Conservation (phyloP, 2,797 vertebrate genomes). For the Oryzias dopingdopingensis region DNA sequence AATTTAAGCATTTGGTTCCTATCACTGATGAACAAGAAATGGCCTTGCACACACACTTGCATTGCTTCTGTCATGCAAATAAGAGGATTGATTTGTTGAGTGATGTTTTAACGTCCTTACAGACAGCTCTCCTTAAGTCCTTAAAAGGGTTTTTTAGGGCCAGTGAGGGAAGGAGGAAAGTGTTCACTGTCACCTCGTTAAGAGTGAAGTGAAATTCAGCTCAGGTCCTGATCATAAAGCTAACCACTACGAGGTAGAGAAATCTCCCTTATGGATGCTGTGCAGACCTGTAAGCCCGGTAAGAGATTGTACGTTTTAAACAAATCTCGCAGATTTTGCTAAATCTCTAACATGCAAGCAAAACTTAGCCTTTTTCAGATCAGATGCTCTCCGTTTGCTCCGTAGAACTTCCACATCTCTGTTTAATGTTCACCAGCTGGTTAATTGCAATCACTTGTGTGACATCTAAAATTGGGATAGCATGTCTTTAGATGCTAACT, state of each 20-base stretch:
- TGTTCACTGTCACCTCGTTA: slow-evolving; percentile 71
- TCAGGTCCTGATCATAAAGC: slow-evolving; percentile 68
- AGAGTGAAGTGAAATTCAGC: slow-evolving; percentile 67
- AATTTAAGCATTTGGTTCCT: slow-evolving; percentile 51
- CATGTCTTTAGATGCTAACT: slow-evolving; percentile 25
- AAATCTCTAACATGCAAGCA: slow-evolving; percentile 17
- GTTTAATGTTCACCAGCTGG: slow-evolving; percentile 59
- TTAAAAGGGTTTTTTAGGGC: slow-evolving; percentile 77
- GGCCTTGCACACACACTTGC: slow-evolving; percentile 5
- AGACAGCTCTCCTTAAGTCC: slow-evolving; percentile 71
- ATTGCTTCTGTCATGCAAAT: slow-evolving; percentile 68
- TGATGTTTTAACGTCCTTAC: slow-evolving; percentile 75
- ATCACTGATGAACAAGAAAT: slow-evolving; percentile 8
- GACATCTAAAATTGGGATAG: slow-evolving; percentile 31
- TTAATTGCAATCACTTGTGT: slow-evolving; percentile 54
- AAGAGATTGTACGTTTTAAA: not conserved
- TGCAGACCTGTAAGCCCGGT: slow-evolving; percentile 19
- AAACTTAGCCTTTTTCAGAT: slow-evolving; percentile 24
- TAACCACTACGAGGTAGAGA: slow-evolving; percentile 52
- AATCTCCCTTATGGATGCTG: slow-evolving; percentile 22
- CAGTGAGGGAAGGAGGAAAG: slow-evolving; percentile 66
- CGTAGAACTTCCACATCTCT: slow-evolving; percentile 27
- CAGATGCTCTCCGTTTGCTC: slow-evolving; percentile 24
- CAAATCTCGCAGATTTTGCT: not conserved
- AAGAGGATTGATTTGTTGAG: slow-evolving; percentile 77